Conservation (phyloP, 2,797 vertebrate species). For the Gallinago solitaria region DNA sequence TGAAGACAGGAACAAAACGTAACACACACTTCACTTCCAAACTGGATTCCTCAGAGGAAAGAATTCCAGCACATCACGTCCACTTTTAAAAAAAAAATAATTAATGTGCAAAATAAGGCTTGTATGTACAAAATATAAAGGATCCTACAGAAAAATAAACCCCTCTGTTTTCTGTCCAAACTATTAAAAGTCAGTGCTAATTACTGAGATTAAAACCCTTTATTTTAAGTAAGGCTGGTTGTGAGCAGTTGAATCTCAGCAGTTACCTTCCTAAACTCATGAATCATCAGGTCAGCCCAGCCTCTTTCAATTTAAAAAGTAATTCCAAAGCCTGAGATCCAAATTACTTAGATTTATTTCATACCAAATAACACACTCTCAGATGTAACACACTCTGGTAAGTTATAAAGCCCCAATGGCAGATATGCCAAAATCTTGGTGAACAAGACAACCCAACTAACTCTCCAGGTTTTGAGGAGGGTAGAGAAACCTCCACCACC, state of each 20-base stretch:
- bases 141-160: not conserved
- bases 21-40: not conserved
- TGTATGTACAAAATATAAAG: constrained; percentile 17
- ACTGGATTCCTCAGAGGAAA: not conserved
- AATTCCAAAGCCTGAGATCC: constrained; percentile 20
- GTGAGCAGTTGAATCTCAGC: not conserved
- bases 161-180: not conserved
- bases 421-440: not conserved
- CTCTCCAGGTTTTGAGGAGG: not conserved
- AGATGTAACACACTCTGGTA: not conserved
- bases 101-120: not conserved
- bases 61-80: not conserved
- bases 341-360: not conserved
- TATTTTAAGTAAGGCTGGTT: constrained; percentile 20
- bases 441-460: not conserved
- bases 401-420: not conserved
- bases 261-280: constrained; percentile 3
- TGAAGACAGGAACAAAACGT: not conserved
- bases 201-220: not conserved
- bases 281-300: constrained; percentile 2
- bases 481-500: not conserved
- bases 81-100: no score
- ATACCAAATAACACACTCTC: not conserved
- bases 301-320: constrained; percentile 34
- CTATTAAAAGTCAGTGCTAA: not conserved